These are phyloP conservation scores for Chiroxiphia lanceolata DNA, from an alignment of 2,797 vertebrate genomes.

Conservation along the genomic window DNA sequence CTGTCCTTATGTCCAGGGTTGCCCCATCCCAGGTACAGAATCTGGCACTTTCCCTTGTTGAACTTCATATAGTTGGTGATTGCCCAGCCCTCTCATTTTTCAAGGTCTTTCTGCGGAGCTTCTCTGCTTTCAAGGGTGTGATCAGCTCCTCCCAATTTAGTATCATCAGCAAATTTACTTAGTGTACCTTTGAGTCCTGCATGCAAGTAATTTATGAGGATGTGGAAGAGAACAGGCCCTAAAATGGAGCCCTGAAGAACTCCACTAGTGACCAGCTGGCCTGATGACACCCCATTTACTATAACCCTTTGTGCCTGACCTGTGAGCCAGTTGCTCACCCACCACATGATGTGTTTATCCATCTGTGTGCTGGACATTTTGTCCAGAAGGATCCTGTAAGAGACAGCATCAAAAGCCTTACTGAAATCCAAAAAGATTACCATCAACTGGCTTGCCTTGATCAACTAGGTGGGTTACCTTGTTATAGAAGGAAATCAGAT, in stretches of 20 bases:
- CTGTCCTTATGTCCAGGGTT: background rate
- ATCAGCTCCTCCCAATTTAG: background rate
- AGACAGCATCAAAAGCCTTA: too few species aligned
- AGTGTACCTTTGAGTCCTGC: background rate
- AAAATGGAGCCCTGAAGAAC: background rate
- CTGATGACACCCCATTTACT: background rate
- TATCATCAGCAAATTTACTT: background rate
- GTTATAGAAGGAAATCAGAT: too few species aligned
- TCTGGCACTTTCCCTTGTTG: background rate
- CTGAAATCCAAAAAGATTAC: too few species aligned
- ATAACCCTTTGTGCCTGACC: background rate
- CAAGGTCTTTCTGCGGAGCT: background rate
- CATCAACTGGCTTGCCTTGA: too few species aligned
- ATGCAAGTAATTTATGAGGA: background rate
- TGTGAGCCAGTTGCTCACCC: background rate
- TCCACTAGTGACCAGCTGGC: background rate
- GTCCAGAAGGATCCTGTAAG: too few species aligned
- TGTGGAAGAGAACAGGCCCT: background rate
- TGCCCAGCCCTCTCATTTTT: background rate
- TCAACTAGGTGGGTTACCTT: too few species aligned
- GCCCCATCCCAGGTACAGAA: background rate
- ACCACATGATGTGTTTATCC: too few species aligned
- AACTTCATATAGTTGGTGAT: background rate
- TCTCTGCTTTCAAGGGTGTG: background rate
- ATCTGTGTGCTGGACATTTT: too few species aligned